phyloP scores from a whole-genome alignment of 2,888 invertebrate genomes.

The Gymnosoma rotundatum region DNA sequence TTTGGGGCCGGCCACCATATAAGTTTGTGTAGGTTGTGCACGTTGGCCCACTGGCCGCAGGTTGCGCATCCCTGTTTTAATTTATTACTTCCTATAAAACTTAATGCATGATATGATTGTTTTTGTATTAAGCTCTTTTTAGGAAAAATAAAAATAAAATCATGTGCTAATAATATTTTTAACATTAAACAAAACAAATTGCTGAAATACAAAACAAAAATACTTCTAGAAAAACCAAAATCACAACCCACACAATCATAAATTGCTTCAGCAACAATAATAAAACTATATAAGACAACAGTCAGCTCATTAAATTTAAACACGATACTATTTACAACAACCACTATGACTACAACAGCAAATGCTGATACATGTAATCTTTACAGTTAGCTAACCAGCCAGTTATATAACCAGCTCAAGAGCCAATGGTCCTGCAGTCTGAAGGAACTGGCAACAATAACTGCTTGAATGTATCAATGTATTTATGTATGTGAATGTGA shows the following conservation, averaged over 20 bases:
- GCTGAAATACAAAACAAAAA: not conserved
- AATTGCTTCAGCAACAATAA: conserved; percentile 26
- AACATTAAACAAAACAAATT: conserved; percentile 38
- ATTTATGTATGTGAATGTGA: not conserved
- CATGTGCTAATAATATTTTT: conserved; percentile 2
- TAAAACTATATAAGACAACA: conserved; percentile 49
- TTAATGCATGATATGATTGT: not conserved
- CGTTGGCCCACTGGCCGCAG: too few species aligned
- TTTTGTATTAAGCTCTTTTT: not conserved
- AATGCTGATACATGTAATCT: conserved; percentile 2
- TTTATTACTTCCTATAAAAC: not conserved
- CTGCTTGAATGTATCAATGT: not conserved
- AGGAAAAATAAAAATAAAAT: not conserved
- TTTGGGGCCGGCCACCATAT: too few species aligned
- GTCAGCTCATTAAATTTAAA: conserved; percentile 59
- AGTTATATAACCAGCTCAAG: not conserved
- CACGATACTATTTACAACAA: conserved; percentile 23
- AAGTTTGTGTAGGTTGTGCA: too few species aligned
- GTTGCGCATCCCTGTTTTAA: too few species aligned
- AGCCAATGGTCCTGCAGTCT: conserved; percentile 24
- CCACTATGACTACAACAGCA: not conserved
- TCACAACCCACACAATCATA: not conserved
- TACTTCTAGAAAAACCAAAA: not conserved
- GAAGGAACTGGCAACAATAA: conserved; percentile 27
- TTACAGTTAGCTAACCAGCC: not conserved